Evolutionary conservation across 1,140 invertebrate species (phyloP).

Genomic region (Drosophila parabipectinata): DNA sequence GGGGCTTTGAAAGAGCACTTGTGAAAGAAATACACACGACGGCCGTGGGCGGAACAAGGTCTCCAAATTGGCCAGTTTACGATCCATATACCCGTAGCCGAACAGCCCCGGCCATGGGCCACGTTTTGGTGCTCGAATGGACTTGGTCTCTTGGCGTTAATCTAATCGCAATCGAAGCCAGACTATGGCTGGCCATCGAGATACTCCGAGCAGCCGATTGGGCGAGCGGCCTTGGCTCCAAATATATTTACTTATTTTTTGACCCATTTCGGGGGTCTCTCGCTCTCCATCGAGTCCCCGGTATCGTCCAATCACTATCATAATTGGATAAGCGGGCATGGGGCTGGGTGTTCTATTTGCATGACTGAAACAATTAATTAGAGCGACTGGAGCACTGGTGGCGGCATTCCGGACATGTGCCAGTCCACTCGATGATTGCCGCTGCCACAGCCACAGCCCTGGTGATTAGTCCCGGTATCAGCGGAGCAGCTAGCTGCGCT

Average conservation of each 20-base stretch:
- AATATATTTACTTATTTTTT: not conserved
- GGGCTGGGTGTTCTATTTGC: conserved; percentile 9
- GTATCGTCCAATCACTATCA: not conserved
- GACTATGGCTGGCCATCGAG: conserved; percentile 15
- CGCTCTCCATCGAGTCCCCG: too few species aligned
- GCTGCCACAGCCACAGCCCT: not conserved
- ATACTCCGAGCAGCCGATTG: not conserved
- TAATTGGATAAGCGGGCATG: conserved; percentile 30
- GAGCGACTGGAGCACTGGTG: conserved; percentile 1
- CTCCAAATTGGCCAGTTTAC: conserved; percentile 23
- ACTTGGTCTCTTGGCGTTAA: conserved; percentile 34
- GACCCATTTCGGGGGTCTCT: conserved; percentile 7
- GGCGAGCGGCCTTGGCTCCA: conserved; percentile 7
- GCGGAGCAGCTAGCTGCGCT: too few species aligned
- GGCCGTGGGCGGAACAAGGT: not conserved
- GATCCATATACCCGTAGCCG: not conserved
- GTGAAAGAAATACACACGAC: not conserved
- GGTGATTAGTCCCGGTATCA: conserved; percentile 9
- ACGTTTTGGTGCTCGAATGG: conserved; percentile 34
- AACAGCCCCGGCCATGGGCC: not conserved
- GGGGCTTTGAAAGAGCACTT: too few species aligned
- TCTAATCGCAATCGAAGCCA: conserved; percentile 27
- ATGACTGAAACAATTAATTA: conserved; percentile 50
- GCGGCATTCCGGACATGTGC: conserved; percentile 7
- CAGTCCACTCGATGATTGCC: conserved; percentile 19